A percentile compares a stretch with the other conserved stretches of the same genome.
phyloP scores from a whole-genome alignment of 2,113 vertebrate genomes.

The Corythaeola cristata region DNA sequence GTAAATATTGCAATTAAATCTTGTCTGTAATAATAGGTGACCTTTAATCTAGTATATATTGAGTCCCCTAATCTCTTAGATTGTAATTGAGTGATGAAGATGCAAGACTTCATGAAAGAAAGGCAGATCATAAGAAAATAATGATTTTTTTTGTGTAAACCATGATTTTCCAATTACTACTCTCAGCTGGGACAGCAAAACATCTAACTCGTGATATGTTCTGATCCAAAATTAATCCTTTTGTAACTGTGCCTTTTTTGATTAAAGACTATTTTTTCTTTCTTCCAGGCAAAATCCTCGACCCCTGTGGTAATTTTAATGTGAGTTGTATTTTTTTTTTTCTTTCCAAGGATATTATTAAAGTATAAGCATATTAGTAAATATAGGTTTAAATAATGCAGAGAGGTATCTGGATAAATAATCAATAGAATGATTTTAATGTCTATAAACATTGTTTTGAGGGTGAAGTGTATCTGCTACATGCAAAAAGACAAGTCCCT shows the following conservation, averaged over 20 bases:
- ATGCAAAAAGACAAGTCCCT: neutral
- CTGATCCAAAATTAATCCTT: slow-evolving; percentile 62
- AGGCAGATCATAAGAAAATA: slow-evolving; percentile 59
- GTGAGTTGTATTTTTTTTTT: neutral
- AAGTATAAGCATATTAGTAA: neutral
- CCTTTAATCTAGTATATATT: slow-evolving; percentile 58
- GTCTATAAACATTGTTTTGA: neutral
- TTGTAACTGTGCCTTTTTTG: slow-evolving; percentile 57
- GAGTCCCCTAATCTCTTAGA: slow-evolving; percentile 57
- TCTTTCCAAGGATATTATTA: neutral
- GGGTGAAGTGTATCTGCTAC: neutral
- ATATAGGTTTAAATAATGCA: neutral
- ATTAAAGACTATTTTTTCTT: slow-evolving; percentile 32
- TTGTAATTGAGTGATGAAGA: slow-evolving; percentile 59
- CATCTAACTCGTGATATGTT: slow-evolving; percentile 18
- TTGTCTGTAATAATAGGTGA: slow-evolving; percentile 55
- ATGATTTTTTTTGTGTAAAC: slow-evolving; percentile 49
- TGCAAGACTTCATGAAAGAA: slow-evolving; percentile 47
- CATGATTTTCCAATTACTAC: slow-evolving; percentile 72
- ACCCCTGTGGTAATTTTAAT: neutral
- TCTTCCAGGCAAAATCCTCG: neutral
- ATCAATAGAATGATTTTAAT: neutral
- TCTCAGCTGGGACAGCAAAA: slow-evolving; percentile 63
- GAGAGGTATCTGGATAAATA: neutral
- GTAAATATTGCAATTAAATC: slow-evolving; percentile 62